A percentile compares a stretch with the other conserved stretches of the same genome.
These are phyloP conservation scores for Proctacanthus coquilletti DNA, from an alignment of 1,140 invertebrate species.

Conservation along the genomic window DNA sequence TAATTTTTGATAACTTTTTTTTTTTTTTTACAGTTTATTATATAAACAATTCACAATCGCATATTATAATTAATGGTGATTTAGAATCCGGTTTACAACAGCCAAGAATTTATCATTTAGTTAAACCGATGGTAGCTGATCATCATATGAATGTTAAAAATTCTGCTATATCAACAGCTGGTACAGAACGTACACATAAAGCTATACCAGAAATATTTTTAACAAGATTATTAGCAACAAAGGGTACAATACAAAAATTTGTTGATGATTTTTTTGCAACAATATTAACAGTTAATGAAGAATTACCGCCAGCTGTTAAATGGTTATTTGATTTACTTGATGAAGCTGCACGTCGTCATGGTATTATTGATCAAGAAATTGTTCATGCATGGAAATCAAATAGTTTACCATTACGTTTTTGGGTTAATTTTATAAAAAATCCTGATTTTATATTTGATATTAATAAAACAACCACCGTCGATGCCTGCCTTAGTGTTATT, in stretches of 20 bases:
- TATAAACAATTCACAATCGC: conserved; percentile 47
- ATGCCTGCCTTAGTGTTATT: conserved; percentile 85
- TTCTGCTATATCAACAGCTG: conserved; percentile 19
- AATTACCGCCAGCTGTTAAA: conserved; percentile 82
- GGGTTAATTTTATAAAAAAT: conserved; percentile 96
- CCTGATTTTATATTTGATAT: conserved; percentile 95
- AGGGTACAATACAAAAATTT: conserved; percentile 92
- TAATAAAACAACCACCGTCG: conserved; percentile 80
- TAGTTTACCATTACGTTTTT: conserved; percentile 83
- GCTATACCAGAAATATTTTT: conserved; percentile 92
- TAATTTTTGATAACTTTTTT: conserved; percentile 6
- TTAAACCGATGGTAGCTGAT: conserved; percentile 50
- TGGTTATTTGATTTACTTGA: conserved; percentile 92
- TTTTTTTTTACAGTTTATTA: conserved; percentile 20
- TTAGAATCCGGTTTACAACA: conserved; percentile 44
- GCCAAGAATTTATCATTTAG: conserved; percentile 55
- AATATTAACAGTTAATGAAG: conserved; percentile 75
- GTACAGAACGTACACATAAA: conserved; percentile 62
- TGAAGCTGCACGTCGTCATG: conserved; percentile 70
- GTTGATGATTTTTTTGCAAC: conserved; percentile 89
- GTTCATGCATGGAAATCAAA: conserved; percentile 95
- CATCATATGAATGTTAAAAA: conserved; percentile 31
- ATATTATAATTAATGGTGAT: conserved; percentile 64
- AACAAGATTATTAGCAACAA: conserved; percentile 80
- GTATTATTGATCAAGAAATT: conserved; percentile 75